phyloP scores from a whole-genome alignment of 2,113 vertebrate genomes.

The Columba livia region DNA sequence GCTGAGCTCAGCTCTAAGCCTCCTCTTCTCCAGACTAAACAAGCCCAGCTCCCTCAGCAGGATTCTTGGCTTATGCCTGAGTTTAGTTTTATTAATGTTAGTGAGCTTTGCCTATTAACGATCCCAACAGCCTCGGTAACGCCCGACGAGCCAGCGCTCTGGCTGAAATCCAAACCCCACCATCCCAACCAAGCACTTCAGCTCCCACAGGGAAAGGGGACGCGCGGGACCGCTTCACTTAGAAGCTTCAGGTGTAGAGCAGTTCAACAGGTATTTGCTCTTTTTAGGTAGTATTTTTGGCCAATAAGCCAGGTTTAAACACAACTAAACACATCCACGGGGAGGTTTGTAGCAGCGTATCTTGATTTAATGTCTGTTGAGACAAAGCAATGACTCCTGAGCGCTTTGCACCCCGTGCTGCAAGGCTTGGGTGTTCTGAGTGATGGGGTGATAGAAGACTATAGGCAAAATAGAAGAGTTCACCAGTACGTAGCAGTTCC shows the following conservation, averaged over 20 bases:
- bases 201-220: not conserved
- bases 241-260: not conserved
- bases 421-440: not conserved
- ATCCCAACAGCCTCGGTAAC: rapidly evolving
- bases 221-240: not conserved
- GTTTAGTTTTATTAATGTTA: not conserved
- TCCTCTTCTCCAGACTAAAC: too few species aligned
- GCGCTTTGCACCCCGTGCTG: not conserved
- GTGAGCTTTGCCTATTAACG: not conserved
- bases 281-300: not conserved
- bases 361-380: not conserved
- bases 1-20: too few species aligned
- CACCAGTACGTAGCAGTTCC: too few species aligned
- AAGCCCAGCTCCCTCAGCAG: not conserved
- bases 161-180: not conserved
- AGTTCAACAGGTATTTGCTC: not conserved
- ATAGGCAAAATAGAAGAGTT: too few species aligned
- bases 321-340: rapidly evolving
- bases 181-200: not conserved
- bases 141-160: not conserved
- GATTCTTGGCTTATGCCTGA: not conserved
- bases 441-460: too few species aligned
- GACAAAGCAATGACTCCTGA: not conserved
- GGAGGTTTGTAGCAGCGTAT: not conserved
- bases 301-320: not conserved